Evolutionary conservation across 2,888 invertebrate genomes (phyloP).

Genomic region (Tanytarsus gracilentus): DNA sequence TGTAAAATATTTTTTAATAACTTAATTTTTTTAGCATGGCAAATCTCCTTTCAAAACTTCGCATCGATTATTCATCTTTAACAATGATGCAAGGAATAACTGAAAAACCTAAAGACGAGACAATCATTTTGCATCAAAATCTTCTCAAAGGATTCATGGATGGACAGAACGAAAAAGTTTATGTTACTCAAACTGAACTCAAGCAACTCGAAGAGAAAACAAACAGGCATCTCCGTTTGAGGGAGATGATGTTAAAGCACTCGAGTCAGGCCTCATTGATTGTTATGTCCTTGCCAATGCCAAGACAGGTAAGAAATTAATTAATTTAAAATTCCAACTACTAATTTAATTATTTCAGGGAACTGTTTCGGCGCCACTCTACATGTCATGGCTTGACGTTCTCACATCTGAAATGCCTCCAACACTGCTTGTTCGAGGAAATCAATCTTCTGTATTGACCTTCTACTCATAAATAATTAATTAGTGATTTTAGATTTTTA

Average conservation of each 20-base stretch:
- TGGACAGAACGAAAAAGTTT: slow-evolving; percentile 37
- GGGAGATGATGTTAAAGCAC: slow-evolving; percentile 81
- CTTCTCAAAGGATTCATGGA: slow-evolving; percentile 23
- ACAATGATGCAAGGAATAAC: slow-evolving; percentile 86
- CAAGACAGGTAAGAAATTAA: slow-evolving; percentile 57
- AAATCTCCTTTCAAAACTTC: slow-evolving; percentile 82
- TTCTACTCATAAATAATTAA: slow-evolving; percentile 73
- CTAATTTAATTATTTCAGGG: slow-evolving; percentile 45
- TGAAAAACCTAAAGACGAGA: slow-evolving; percentile 59
- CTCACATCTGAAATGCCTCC: slow-evolving; percentile 85
- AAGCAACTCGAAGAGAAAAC: slow-evolving; percentile 74
- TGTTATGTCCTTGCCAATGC: slow-evolving; percentile 95
- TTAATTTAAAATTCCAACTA: neutral
- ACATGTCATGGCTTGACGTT: slow-evolving; percentile 94
- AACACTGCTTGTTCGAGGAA: slow-evolving; percentile 74
- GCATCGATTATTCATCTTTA: slow-evolving; percentile 86
- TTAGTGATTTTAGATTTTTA: neutral
- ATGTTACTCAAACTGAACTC: slow-evolving; percentile 64
- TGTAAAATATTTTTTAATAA: slow-evolving; percentile 33
- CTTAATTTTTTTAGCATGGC: slow-evolving; percentile 63
- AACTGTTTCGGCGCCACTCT: slow-evolving; percentile 80
- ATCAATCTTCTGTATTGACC: slow-evolving; percentile 80
- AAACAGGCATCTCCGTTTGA: slow-evolving; percentile 77
- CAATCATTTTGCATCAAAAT: slow-evolving; percentile 12
- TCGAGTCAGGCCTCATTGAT: slow-evolving; percentile 80